These are phyloP conservation scores for human (Homo sapiens) DNA, from an alignment of 2,113 vertebrate species.

Conservation along the genomic window GRCh38 chr1:81288501-81289000, in stretches of 20 bases:
- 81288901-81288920: slow-evolving; percentile 74
- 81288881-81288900: slow-evolving; percentile 66
- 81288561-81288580: slow-evolving; percentile 56
- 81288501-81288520: slow-evolving; percentile 67
- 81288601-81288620: neutral
- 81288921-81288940: slow-evolving; percentile 69
- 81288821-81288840: slow-evolving; percentile 61
- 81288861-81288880: slow-evolving; percentile 71
- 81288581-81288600: slow-evolving; percentile 42
- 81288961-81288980: slow-evolving; percentile 56
- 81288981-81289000: slow-evolving; percentile 60
- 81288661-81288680: slow-evolving; percentile 44
- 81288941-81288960: slow-evolving; percentile 50
- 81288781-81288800: slow-evolving; percentile 59
- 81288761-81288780: slow-evolving; percentile 36
- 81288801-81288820: slow-evolving; percentile 70
- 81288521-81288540: slow-evolving; percentile 49
- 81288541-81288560: slow-evolving; percentile 36
- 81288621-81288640: slow-evolving; percentile 23
- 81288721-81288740: neutral
- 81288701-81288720: neutral
- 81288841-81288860: slow-evolving; percentile 69
- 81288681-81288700: neutral
- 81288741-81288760: neutral
- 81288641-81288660: slow-evolving; percentile 19